These are phyloP conservation scores for Platypus cylindrus DNA, from an alignment of 2,888 invertebrate species.

Conservation along the genomic window DNA sequence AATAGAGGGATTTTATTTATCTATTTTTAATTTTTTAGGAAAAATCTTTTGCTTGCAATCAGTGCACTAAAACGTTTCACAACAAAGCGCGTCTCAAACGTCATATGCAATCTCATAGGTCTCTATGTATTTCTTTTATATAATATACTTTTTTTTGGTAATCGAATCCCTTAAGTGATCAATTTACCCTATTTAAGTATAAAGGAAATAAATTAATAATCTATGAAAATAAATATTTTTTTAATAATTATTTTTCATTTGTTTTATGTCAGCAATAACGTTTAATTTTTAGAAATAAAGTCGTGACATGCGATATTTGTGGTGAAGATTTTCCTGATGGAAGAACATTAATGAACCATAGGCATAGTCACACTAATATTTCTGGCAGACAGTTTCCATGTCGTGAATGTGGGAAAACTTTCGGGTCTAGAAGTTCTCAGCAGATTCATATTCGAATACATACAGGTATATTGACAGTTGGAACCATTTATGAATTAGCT, in stretches of 20 bases:
- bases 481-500: not conserved
- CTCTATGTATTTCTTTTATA: not conserved
- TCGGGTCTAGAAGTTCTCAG: slow-evolving; percentile 73
- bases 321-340: slow-evolving; percentile 60
- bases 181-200: too few relatives aligned
- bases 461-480: slow-evolving; percentile 35
- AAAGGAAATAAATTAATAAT: not conserved
- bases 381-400: slow-evolving; percentile 60
- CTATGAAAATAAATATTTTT: not conserved
- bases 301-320: slow-evolving; percentile 55
- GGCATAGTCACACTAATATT: slow-evolving; percentile 42
- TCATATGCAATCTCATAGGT: slow-evolving; percentile 52
- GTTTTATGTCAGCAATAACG: not conserved
- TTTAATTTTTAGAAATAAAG: slow-evolving; percentile 41
- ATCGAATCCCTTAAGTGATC: too few relatives aligned
- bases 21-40: slow-evolving; percentile 12
- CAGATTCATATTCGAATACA: slow-evolving; percentile 80
- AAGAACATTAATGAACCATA: slow-evolving; percentile 53
- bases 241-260: not conserved
- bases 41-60: slow-evolving; percentile 46
- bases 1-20: slow-evolving; percentile 1
- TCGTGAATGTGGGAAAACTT: slow-evolving; percentile 73
- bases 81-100: slow-evolving; percentile 52
- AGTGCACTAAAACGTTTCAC: slow-evolving; percentile 58
- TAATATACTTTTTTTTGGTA: too few relatives aligned